These are phyloP conservation scores for Lobophora halterata DNA, from an alignment of 2,888 invertebrate genomes.

Conservation along the genomic window DNA sequence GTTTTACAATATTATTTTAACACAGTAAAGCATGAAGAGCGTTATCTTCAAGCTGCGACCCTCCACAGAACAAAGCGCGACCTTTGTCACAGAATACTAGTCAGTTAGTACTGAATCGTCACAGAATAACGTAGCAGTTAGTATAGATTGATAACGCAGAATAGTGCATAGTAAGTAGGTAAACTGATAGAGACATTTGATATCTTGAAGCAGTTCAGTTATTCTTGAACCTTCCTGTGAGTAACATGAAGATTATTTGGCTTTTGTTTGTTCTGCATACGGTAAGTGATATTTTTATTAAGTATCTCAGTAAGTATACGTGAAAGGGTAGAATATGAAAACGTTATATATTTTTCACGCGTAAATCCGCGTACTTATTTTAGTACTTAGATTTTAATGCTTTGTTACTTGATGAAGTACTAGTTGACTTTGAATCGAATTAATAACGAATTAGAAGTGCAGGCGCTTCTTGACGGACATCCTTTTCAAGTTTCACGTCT, in stretches of 20 bases:
- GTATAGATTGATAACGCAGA: conserved; percentile 4
- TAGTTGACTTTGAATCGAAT: no score
- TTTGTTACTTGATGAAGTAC: no score
- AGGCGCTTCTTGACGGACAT: no score
- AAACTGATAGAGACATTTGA: conserved; percentile 18
- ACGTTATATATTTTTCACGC: no score
- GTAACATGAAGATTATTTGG: conserved; percentile 54
- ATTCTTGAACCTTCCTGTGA: conserved; percentile 41
- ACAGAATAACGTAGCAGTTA: conserved; percentile 3
- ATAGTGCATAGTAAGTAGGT: conserved; percentile 6
- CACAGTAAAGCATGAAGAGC: conserved; percentile 44
- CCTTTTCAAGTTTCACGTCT: no score
- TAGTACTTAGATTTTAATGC: no score
- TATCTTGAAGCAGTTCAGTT: conserved; percentile 38
- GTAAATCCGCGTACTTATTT: no score
- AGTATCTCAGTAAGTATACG: no score
- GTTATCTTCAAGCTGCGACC: conserved; percentile 45
- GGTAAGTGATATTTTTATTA: conserved; percentile 45
- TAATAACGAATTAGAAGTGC: no score
- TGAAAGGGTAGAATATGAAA: no score
- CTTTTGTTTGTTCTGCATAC: conserved; percentile 42
- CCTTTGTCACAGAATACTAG: conserved; percentile 24
- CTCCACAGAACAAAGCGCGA: no score
- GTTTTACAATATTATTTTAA: no score
- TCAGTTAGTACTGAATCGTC: conserved; percentile 17